These are phyloP conservation scores for Channa argus DNA, from an alignment of 2,113 vertebrate species.

Conservation along the genomic window DNA sequence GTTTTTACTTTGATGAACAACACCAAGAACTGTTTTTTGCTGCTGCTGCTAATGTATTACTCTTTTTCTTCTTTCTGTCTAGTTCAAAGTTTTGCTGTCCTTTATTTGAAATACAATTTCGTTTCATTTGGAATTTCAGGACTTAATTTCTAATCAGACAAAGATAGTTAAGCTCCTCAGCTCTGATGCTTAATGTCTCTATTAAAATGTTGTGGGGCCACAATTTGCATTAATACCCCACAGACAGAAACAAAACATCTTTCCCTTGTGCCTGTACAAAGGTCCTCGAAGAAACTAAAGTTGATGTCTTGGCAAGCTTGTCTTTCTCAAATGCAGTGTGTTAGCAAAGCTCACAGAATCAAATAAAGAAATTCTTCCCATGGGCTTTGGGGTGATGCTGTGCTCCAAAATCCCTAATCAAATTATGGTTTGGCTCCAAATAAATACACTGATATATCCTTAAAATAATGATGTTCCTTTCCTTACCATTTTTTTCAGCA, in stretches of 20 bases:
- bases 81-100: slow-evolving; percentile 36
- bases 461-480: not conserved
- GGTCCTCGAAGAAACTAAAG: not conserved
- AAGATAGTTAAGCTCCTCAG: slow-evolving; percentile 33
- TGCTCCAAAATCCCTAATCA: slow-evolving; percentile 14
- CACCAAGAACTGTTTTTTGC: slow-evolving; percentile 19
- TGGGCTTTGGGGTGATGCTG: slow-evolving; percentile 1
- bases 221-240: not conserved
- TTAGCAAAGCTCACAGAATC: slow-evolving; percentile 24
- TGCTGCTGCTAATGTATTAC: not conserved
- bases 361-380: not conserved
- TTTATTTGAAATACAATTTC: slow-evolving; percentile 39
- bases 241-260: slow-evolving; percentile 29
- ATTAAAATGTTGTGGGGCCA: slow-evolving; percentile 33
- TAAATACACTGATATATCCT: slow-evolving; percentile 13
- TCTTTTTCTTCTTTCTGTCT: slow-evolving; percentile 3
- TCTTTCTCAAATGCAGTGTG: slow-evolving; percentile 16
- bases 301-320: slow-evolving; percentile 17
- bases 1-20: slow-evolving; percentile 46
- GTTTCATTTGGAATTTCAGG: slow-evolving; percentile 42
- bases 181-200: slow-evolving; percentile 60
- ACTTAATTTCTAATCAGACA: slow-evolving; percentile 60
- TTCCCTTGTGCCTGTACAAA: slow-evolving; percentile 3
- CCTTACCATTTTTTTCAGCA: not conserved
- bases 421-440: slow-evolving; percentile 1